A percentile compares a stretch with the other conserved stretches of the same genome.
phyloP scores from a whole-genome alignment of 2,888 invertebrate genomes.

The Adineta ricciae region DNA sequence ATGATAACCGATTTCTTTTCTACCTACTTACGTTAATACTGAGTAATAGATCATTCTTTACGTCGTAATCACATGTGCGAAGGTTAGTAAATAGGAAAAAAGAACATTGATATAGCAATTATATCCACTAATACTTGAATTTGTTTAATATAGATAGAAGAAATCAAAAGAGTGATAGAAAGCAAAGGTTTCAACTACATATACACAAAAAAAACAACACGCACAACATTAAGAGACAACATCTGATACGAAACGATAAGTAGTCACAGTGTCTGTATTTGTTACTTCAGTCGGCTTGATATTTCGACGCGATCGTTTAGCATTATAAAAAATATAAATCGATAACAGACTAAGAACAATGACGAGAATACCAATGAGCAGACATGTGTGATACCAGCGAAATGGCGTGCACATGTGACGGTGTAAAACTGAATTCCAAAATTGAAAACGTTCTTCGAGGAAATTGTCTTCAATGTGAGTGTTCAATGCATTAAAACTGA shows the following conservation, averaged over 20 bases:
- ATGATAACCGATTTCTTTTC: not conserved
- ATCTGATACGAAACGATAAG: not conserved
- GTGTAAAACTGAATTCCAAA: not conserved
- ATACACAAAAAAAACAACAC: not conserved
- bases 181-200: not conserved
- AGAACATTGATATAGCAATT: not conserved
- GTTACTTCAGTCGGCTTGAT: not conserved
- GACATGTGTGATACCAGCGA: constrained; percentile 6
- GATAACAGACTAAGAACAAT: not conserved
- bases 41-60: not conserved
- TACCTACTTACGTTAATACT: not conserved
- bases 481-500: not conserved
- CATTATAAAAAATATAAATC: constrained; percentile 18
- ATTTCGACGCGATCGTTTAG: constrained; percentile 18
- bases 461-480: not conserved
- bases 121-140: not conserved
- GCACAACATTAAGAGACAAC: not conserved
- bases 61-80: not conserved
- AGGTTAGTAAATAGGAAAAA: not conserved
- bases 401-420: not conserved
- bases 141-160: not conserved
- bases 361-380: not conserved
- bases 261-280: not conserved
- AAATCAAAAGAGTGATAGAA: not conserved
- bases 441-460: constrained; percentile 13